phyloP scores from a whole-genome alignment of 1,140 invertebrate genomes.

The Lepidurus packardi region DNA sequence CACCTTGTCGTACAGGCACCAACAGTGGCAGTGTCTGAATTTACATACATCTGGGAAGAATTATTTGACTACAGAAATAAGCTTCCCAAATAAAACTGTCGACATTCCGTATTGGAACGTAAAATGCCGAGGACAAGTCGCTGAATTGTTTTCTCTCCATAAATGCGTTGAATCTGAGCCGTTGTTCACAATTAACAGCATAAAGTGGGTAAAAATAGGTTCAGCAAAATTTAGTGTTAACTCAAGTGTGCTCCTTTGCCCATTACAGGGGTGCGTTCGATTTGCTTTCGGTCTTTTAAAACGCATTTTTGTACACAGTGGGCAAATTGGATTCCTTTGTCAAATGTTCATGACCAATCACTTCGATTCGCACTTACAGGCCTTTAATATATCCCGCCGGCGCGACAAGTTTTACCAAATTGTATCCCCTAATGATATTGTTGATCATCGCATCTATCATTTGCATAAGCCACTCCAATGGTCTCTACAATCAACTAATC shows the following conservation, averaged over 20 bases:
- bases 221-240: background rate
- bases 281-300: slow-evolving; percentile 8
- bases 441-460: slow-evolving; percentile 19
- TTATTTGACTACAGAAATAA: too few relatives aligned
- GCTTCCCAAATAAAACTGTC: too few relatives aligned
- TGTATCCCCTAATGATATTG: background rate
- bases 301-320: background rate
- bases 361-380: slow-evolving; percentile 15
- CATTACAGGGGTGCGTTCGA: background rate
- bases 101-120: too few relatives aligned
- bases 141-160: too few relatives aligned
- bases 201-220: too few relatives aligned
- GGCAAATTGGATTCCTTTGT: slow-evolving; percentile 22
- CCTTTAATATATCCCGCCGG: background rate
- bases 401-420: background rate
- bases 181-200: too few relatives aligned
- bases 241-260: background rate
- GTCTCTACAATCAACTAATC: background rate
- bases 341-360: slow-evolving; percentile 10
- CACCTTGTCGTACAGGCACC: too few relatives aligned
- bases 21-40: too few relatives aligned
- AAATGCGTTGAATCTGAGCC: too few relatives aligned
- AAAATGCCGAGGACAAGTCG: too few relatives aligned
- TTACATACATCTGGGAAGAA: too few relatives aligned
- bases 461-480: background rate